Conservation (phyloP, 2,797 vertebrate species). For the Epinephelus malabaricus region DNA sequence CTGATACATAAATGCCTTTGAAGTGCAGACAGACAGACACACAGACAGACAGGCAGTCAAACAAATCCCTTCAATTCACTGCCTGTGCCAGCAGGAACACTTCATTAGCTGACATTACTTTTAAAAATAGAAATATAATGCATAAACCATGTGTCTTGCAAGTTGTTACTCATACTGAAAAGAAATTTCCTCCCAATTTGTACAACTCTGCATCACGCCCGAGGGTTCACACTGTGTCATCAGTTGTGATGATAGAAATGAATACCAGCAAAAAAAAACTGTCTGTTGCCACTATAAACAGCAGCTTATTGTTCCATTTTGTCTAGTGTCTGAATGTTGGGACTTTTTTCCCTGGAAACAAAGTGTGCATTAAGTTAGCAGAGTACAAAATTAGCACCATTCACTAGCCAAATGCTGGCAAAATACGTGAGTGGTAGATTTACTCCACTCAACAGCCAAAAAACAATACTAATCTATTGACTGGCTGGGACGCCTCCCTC, state of each 20-base stretch:
- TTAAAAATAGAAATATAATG: slow-evolving; percentile 66
- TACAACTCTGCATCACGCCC: slow-evolving; percentile 28
- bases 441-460: no score
- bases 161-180: slow-evolving; percentile 54
- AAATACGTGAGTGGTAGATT: no score
- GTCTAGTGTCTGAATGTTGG: neutral
- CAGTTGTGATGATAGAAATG: slow-evolving; percentile 49
- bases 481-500: no score
- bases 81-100: slow-evolving; percentile 57
- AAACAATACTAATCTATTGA: no score
- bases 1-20: slow-evolving; percentile 63
- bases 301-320: slow-evolving; percentile 26
- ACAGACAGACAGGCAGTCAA: slow-evolving; percentile 29
- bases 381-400: no score
- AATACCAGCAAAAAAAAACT: slow-evolving; percentile 41
- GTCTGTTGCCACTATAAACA: slow-evolving; percentile 44
- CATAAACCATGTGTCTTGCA: slow-evolving; percentile 58
- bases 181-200: slow-evolving; percentile 55
- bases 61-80: slow-evolving; percentile 49
- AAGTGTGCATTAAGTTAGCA: slow-evolving; percentile 8
- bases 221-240: slow-evolving; percentile 41
- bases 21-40: slow-evolving; percentile 54
- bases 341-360: neutral
- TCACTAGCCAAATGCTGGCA: no score
- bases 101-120: slow-evolving; percentile 64